Conservation (phyloP, 1,140 invertebrate species). For the Delia radicum region DNA sequence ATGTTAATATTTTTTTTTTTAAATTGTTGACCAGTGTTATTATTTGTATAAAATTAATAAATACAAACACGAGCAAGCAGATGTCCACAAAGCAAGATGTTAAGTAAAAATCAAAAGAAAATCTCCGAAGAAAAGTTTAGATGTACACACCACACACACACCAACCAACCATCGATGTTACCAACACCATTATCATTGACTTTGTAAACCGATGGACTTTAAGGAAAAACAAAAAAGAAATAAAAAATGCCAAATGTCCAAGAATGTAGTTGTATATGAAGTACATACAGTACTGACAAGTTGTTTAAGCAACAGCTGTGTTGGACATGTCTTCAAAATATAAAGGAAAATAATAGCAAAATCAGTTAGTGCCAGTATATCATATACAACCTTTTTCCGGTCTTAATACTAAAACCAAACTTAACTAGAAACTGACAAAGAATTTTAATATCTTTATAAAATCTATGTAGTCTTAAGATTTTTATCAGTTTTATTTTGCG, state of each 20-base stretch:
- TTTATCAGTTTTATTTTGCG: slow-evolving; percentile 15
- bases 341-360: too few relatives aligned
- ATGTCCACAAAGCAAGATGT: not conserved
- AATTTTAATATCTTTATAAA: slow-evolving; percentile 13
- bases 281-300: not conserved
- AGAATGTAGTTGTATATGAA: not conserved
- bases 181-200: not conserved
- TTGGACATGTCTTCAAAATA: not conserved
- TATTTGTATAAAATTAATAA: too few relatives aligned
- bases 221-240: too few relatives aligned
- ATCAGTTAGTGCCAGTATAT: slow-evolving; percentile 2
- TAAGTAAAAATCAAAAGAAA: not conserved
- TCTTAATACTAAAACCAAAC: not conserved
- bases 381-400: not conserved
- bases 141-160: not conserved
- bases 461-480: slow-evolving; percentile 7
- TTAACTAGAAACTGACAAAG: not conserved
- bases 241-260: not conserved
- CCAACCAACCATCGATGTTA: not conserved
- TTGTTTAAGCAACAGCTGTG: slow-evolving; percentile 9
- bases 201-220: not conserved
- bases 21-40: too few relatives aligned
- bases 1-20: too few relatives aligned
- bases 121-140: not conserved
- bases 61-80: too few relatives aligned